Conservation (phyloP, 2,113 vertebrate genomes). For the Forbesichthys papilliferus region DNA sequence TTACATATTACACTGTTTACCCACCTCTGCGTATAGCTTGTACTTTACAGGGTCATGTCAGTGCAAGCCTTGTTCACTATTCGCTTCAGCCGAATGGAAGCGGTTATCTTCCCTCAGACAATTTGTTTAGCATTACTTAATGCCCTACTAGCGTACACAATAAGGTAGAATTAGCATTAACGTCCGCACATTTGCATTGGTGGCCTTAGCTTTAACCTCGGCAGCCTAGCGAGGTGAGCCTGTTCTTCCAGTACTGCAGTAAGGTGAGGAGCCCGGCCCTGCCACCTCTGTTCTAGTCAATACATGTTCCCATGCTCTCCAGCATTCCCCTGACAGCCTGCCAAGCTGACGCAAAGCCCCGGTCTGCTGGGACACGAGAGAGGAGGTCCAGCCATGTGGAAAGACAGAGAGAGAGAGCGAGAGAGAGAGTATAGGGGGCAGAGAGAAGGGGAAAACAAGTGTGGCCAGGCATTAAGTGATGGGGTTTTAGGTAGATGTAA, state of each 20-base stretch:
- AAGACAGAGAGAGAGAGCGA: constrained; percentile 35
- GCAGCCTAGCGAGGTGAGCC: not conserved
- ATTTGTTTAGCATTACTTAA: no score
- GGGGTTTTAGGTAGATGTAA: constrained; percentile 49
- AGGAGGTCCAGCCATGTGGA: constrained; percentile 74
- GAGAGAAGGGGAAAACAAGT: constrained; percentile 23
- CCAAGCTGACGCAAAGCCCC: constrained; percentile 70
- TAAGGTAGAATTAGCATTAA: not conserved
- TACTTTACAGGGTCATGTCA: no score
- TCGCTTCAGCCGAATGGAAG: not conserved
- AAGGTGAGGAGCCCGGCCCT: constrained; percentile 20
- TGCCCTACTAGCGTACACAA: no score
- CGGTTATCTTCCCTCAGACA: not conserved
- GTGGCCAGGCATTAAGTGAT: constrained; percentile 5
- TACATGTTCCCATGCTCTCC: constrained; percentile 70
- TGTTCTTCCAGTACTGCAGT: constrained; percentile 17
- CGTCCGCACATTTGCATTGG: not conserved
- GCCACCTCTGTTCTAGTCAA: constrained; percentile 64
- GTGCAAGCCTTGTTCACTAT: not conserved
- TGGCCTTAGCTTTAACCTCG: no score
- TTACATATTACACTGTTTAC: not conserved
- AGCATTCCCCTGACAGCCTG: constrained; percentile 72
- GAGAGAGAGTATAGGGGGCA: constrained; percentile 23
- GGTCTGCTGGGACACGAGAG: constrained; percentile 69
- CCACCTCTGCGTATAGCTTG: not conserved